phyloP scores from a whole-genome alignment of 2,797 vertebrate genomes.

The Premnoplex brunnescens region DNA sequence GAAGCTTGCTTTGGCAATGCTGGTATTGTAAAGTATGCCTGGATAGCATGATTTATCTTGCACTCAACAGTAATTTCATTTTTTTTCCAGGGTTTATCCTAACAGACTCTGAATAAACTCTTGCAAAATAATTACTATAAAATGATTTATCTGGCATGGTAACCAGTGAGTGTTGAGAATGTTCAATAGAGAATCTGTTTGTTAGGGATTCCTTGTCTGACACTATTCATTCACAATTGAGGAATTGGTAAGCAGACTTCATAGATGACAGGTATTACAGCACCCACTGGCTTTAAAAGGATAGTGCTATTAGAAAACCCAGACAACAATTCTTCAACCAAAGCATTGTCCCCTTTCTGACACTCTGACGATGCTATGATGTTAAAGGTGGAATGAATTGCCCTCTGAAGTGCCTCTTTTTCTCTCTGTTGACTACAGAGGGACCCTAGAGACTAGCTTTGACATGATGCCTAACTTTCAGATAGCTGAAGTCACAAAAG shows the following conservation, averaged over 20 bases:
- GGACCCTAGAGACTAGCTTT: not conserved
- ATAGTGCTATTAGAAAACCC: constrained; percentile 27
- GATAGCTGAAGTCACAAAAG: constrained; percentile 45
- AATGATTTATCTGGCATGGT: constrained; percentile 4
- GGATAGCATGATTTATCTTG: not conserved
- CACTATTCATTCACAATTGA: not conserved
- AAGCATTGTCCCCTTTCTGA: constrained; percentile 51
- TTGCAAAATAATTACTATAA: constrained; percentile 37
- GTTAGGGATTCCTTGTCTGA: constrained; percentile 11
- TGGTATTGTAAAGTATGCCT: not conserved
- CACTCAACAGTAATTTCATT: not conserved
- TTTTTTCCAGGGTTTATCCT: constrained; percentile 12
- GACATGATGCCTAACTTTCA: constrained; percentile 55
- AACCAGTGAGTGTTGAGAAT: not conserved
- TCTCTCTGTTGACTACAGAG: constrained; percentile 48
- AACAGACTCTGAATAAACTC: constrained; percentile 32
- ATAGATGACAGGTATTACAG: constrained; percentile 23
- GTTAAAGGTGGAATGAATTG: constrained; percentile 57
- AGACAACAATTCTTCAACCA: constrained; percentile 47
- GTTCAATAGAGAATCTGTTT: not conserved
- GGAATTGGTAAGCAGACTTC: not conserved
- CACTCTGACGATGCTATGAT: constrained; percentile 50
- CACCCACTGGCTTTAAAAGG: constrained; percentile 19
- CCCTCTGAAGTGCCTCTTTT: constrained; percentile 44
- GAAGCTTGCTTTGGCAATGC: not conserved